phyloP scores from a whole-genome alignment of 2,888 invertebrate species.

The Lochmaea crataegi region DNA sequence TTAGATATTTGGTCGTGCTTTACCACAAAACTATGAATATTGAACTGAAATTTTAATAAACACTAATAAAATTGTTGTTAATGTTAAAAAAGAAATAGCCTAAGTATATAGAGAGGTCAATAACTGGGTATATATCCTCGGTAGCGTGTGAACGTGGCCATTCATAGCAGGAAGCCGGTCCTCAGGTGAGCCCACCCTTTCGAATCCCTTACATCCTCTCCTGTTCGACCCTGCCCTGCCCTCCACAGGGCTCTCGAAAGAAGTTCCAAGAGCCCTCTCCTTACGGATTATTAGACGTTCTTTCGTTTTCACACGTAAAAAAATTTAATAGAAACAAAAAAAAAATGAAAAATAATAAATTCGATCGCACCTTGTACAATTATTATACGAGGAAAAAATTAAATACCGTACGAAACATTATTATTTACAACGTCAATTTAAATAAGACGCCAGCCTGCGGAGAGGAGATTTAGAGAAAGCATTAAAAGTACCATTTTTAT shows the following conservation, averaged over 20 bases:
- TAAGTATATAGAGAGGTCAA: not conserved
- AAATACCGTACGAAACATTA: not conserved
- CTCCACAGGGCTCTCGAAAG: constrained; percentile 9
- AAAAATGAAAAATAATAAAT: not conserved
- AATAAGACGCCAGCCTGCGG: not conserved
- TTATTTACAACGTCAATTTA: constrained; percentile 2
- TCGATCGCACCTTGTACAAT: not conserved
- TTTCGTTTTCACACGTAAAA: constrained; percentile 13
- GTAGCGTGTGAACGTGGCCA: constrained; percentile 13
- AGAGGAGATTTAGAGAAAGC: not conserved
- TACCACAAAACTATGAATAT: no score
- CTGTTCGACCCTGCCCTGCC: constrained; percentile 1
- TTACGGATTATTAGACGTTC: constrained; percentile 9
- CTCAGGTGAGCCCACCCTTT: constrained; percentile 12
- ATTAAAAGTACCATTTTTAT: constrained; percentile 14
- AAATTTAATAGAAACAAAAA: not conserved
- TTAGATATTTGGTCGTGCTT: no score
- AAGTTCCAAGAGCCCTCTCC: constrained; percentile 9
- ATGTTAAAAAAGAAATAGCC: not conserved
- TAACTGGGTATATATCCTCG: not conserved
- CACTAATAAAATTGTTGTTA: not conserved
- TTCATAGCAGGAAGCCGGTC: not conserved
- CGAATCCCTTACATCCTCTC: constrained; percentile 10
- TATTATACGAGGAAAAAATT: no score
- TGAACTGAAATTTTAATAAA: not conserved